Conservation (phyloP, 2,797 vertebrate genomes). For the Pseudochaenichthys georgianus region DNA sequence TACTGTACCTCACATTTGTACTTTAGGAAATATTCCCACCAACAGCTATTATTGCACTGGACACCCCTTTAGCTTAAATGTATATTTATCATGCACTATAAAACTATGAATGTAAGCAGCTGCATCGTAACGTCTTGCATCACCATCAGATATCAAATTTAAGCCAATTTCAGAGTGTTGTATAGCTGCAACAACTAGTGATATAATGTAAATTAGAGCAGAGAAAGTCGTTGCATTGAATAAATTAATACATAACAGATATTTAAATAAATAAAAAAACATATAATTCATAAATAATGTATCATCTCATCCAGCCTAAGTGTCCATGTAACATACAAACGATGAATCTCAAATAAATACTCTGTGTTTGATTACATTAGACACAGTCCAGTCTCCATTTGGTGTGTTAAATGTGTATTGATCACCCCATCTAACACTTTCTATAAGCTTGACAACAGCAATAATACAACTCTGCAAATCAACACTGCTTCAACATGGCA, state of each 20-base stretch:
- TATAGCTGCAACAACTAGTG: constrained; percentile 49
- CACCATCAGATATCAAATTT: constrained; percentile 53
- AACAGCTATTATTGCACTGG: constrained; percentile 58
- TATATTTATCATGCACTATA: constrained; percentile 73
- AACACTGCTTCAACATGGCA: constrained; percentile 55
- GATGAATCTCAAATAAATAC: constrained; percentile 58
- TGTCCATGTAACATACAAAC: constrained; percentile 47
- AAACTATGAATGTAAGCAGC: constrained; percentile 66
- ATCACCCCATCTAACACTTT: constrained; percentile 43
- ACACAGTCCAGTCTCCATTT: constrained; percentile 59
- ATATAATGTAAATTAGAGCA: constrained; percentile 52
- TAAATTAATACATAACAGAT: constrained; percentile 65
- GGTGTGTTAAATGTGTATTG: constrained; percentile 61
- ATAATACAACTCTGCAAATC: constrained; percentile 45
- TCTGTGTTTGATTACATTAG: constrained; percentile 59
- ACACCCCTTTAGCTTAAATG: constrained; percentile 60
- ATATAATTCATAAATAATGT: constrained; percentile 49
- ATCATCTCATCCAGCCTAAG: constrained; percentile 50
- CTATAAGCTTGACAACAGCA: constrained; percentile 37
- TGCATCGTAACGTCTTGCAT: constrained; percentile 56
- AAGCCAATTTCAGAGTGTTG: constrained; percentile 61
- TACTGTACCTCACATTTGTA: constrained; percentile 49
- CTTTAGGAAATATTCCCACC: constrained; percentile 54
- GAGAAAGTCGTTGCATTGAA: constrained; percentile 34
- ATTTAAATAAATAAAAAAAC: constrained; percentile 72